Percentiles rank a stretch among this genome's conserved stretches.
phyloP scores from a whole-genome alignment of 2,113 vertebrate genomes.

The Salminus brasiliensis region DNA sequence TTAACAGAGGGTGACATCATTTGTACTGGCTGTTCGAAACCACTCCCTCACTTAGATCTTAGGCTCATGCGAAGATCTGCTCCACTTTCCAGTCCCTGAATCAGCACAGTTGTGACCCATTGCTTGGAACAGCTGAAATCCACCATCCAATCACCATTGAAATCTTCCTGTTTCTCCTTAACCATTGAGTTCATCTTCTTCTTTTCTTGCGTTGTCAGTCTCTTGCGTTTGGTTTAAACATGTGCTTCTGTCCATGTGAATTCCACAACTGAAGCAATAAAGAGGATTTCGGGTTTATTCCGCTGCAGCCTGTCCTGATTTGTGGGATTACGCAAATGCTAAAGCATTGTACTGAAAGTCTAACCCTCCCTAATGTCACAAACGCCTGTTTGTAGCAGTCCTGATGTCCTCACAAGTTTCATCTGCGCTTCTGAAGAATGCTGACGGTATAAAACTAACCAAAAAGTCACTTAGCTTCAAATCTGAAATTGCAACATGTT shows the following conservation, averaged over 20 bases:
- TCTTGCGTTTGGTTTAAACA: background rate
- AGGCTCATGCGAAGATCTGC: background rate
- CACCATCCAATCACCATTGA: background rate
- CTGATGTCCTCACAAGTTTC: too few species aligned
- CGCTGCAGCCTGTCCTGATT: background rate
- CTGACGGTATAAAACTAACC: too few species aligned
- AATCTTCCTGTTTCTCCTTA: background rate
- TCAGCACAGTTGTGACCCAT: background rate
- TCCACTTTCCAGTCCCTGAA: background rate
- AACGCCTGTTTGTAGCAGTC: too few species aligned
- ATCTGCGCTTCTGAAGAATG: too few species aligned
- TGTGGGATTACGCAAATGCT: background rate
- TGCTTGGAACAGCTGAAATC: background rate
- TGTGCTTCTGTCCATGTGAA: constrained; percentile 19
- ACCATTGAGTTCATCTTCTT: background rate
- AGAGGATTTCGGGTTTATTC: constrained; percentile 41
- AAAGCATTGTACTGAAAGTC: too few species aligned
- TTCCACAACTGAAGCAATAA: constrained; percentile 35
- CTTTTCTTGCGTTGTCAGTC: background rate
- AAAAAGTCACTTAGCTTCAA: too few species aligned
- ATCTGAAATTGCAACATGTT: too few species aligned
- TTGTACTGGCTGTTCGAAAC: background rate
- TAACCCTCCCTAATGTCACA: too few species aligned
- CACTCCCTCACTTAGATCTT: background rate
- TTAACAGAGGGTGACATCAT: too few species aligned